Percentiles rank a stretch among this genome's conserved stretches.
These are phyloP conservation scores for Lasioglossum marginatum DNA, from an alignment of 2,888 invertebrate species.

Conservation along the genomic window DNA sequence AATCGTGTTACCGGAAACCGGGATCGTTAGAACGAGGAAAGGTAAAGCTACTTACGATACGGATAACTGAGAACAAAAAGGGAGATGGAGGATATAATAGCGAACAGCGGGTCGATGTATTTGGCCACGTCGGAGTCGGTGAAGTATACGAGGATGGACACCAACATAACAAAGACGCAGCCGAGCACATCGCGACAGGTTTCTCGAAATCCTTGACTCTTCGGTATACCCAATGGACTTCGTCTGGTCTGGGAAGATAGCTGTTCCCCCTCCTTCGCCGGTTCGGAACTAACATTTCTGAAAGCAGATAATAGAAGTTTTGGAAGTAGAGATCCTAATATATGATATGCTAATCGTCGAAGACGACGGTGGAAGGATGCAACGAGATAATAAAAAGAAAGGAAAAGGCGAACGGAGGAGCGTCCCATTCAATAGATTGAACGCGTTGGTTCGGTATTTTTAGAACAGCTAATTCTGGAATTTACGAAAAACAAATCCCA, in stretches of 20 bases:
- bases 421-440: background rate
- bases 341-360: background rate
- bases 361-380: background rate
- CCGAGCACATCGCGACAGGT: slow-evolving; percentile 88
- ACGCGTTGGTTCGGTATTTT: background rate
- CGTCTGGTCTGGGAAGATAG: slow-evolving; percentile 72
- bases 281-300: slow-evolving; percentile 80
- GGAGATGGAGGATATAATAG: slow-evolving; percentile 90
- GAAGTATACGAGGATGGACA: slow-evolving; percentile 87
- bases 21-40: background rate
- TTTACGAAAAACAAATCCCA: background rate
- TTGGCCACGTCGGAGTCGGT: slow-evolving; percentile 88
- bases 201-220: slow-evolving; percentile 87
- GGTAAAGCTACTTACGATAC: slow-evolving; percentile 88
- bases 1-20: slow-evolving; percentile 4
- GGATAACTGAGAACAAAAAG: slow-evolving; percentile 92
- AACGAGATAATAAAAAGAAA: background rate
- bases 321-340: background rate
- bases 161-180: slow-evolving; percentile 91
- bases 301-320: slow-evolving; percentile 25
- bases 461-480: background rate
- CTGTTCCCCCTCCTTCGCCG: slow-evolving; percentile 83
- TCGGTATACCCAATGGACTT: slow-evolving; percentile 80
- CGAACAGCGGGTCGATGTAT: slow-evolving; percentile 90
- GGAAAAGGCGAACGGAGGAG: background rate